phyloP scores from a whole-genome alignment of 2,113 vertebrate genomes.

The Vidua chalybeata region DNA sequence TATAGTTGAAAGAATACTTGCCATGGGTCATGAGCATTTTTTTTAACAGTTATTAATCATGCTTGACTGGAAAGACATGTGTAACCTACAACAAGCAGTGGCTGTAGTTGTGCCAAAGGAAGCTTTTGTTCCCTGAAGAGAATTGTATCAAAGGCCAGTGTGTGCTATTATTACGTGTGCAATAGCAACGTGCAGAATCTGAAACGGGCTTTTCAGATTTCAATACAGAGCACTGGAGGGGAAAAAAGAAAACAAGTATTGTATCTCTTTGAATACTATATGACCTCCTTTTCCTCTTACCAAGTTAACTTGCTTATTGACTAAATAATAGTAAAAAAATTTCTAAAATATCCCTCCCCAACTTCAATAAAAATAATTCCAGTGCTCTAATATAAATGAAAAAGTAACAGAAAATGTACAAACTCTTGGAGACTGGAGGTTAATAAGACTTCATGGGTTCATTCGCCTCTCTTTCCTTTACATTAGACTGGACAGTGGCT shows the following conservation, averaged over 20 bases:
- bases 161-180: conserved; percentile 63
- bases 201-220: conserved; percentile 61
- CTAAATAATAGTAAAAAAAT: background rate
- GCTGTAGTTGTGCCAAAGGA: conserved; percentile 67
- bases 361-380: background rate
- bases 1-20: conserved; percentile 70
- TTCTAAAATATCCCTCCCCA: background rate
- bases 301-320: conserved; percentile 10
- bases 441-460: background rate
- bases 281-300: conserved; percentile 48
- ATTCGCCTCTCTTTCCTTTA: background rate
- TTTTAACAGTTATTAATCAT: conserved; percentile 70
- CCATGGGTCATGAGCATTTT: conserved; percentile 67
- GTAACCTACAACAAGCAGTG: conserved; percentile 65
- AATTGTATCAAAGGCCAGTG: conserved; percentile 68
- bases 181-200: conserved; percentile 43
- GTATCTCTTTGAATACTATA: background rate
- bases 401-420: background rate
- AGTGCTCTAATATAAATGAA: background rate
- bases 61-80: conserved; percentile 70
- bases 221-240: conserved; percentile 25
- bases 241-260: conserved; percentile 54
- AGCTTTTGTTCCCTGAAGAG: conserved; percentile 67
- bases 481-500: background rate
- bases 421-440: background rate